Conservation (phyloP, 2,888 invertebrate genomes). For the Drosophila neutralis region DNA sequence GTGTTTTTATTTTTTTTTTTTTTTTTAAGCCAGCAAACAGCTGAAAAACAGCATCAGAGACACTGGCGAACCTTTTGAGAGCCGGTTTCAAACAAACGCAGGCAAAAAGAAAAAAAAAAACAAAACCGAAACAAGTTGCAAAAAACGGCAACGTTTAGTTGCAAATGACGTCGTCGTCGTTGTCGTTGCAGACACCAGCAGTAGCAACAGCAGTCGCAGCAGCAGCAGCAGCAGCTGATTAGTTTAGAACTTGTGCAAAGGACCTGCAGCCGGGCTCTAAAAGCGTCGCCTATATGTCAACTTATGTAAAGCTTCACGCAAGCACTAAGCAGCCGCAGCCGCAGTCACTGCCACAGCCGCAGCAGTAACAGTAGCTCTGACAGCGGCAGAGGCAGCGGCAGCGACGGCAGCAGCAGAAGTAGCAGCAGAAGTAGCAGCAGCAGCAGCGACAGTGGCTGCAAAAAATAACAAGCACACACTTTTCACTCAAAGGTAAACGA, state of each 20-base stretch:
- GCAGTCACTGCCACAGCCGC: conserved; percentile 19
- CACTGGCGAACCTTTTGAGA: conserved; percentile 66
- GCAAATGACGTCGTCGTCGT: conserved; percentile 53
- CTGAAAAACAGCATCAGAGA: conserved; percentile 71
- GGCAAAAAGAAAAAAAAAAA: conserved; percentile 19
- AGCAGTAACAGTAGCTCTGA: conserved; percentile 4
- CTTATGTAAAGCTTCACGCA: conserved; percentile 70
- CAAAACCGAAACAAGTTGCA: conserved; percentile 55
- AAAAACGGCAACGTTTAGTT: conserved; percentile 48
- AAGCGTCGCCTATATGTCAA: conserved; percentile 64
- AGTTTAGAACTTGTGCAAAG: conserved; percentile 70
- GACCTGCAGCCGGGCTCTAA: conserved; percentile 77
- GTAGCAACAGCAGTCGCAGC: conserved; percentile 55
- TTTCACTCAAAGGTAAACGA: neutral
- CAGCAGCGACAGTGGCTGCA: conserved; percentile 28
- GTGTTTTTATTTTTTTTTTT: conserved; percentile 9
- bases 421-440: conserved; percentile 1
- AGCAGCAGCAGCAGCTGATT: conserved; percentile 68
- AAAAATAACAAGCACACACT: conserved; percentile 14
- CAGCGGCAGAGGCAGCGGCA: neutral
- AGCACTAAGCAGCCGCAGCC: conserved; percentile 11
- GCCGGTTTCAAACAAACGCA: conserved; percentile 67
- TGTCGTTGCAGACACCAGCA: conserved; percentile 13
- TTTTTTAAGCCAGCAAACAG: conserved; percentile 58
- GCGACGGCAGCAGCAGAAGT: conserved; percentile 1